Percentiles rank a stretch among this genome's conserved stretches.
These are phyloP conservation scores for Drosophila picticornis DNA, from an alignment of 2,888 invertebrate species.

Conservation along the genomic window DNA sequence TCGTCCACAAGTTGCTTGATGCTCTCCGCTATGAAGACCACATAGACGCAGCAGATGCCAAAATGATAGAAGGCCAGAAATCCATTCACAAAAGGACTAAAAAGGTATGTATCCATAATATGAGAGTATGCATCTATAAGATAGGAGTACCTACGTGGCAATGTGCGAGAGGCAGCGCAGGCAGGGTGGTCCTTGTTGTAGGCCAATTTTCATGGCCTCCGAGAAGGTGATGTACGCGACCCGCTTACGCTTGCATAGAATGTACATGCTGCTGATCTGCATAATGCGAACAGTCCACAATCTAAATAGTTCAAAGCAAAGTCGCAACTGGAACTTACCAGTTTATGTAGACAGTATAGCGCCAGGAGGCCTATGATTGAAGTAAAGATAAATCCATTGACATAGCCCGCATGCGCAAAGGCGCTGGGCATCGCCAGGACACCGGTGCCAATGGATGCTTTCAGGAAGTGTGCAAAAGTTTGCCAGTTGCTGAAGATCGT, in stretches of 20 bases:
- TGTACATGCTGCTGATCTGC: slow-evolving; percentile 82
- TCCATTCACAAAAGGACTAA: slow-evolving; percentile 91
- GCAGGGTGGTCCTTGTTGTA: slow-evolving; percentile 90
- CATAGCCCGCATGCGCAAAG: slow-evolving; percentile 94
- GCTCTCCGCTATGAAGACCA: slow-evolving; percentile 96
- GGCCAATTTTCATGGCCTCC: slow-evolving; percentile 91
- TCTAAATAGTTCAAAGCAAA: neutral
- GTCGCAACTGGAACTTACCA: slow-evolving; percentile 87
- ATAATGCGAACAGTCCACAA: neutral
- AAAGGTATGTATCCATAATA: slow-evolving; percentile 38
- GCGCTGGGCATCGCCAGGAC: slow-evolving; percentile 97
- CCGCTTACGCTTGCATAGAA: slow-evolving; percentile 87
- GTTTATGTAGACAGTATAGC: slow-evolving; percentile 97
- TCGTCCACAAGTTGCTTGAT: slow-evolving; percentile 91
- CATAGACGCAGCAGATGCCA: slow-evolving; percentile 99
- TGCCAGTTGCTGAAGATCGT: slow-evolving; percentile 91
- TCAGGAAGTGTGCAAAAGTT: slow-evolving; percentile 96
- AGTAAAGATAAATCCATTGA: slow-evolving; percentile 93
- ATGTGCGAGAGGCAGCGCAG: slow-evolving; percentile 88
- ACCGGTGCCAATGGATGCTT: slow-evolving; percentile 98
- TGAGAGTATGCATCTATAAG: neutral
- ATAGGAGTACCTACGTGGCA: slow-evolving; percentile 83
- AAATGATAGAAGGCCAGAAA: slow-evolving; percentile 96
- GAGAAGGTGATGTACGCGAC: slow-evolving; percentile 94
- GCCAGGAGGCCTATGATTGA: slow-evolving; percentile 94